Conservation (phyloP, 2,113 vertebrate species). For the Accipiter virgatus region DNA sequence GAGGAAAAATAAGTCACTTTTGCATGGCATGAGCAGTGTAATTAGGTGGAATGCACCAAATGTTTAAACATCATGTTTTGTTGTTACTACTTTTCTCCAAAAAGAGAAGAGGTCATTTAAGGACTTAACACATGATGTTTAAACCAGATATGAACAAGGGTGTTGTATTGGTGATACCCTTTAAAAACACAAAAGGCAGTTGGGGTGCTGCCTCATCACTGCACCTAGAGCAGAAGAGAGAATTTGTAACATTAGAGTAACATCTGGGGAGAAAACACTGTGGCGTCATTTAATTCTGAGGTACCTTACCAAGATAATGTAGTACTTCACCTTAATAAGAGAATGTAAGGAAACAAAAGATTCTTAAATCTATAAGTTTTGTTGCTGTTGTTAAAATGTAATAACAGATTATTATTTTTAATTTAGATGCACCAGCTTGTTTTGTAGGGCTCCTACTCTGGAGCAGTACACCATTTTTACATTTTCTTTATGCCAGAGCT, state of each 20-base stretch:
- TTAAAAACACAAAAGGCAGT: background rate
- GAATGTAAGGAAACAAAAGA: background rate
- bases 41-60: slow-evolving; percentile 1
- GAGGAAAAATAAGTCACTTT: background rate
- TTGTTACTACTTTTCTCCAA: background rate
- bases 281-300: background rate
- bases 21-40: background rate
- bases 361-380: background rate
- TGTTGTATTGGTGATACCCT: background rate
- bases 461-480: background rate
- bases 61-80: background rate
- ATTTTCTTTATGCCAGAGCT: background rate
- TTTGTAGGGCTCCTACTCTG: background rate
- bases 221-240: background rate
- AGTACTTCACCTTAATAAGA: background rate
- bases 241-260: background rate
- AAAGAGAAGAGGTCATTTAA: background rate
- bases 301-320: background rate
- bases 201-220: background rate
- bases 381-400: background rate
- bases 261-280: background rate
- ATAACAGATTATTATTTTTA: background rate
- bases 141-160: background rate
- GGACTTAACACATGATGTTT: background rate
- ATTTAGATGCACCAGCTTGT: background rate